Evolutionary conservation across 1,140 invertebrate genomes (phyloP).

Genomic region (Aphelinus certus): DNA sequence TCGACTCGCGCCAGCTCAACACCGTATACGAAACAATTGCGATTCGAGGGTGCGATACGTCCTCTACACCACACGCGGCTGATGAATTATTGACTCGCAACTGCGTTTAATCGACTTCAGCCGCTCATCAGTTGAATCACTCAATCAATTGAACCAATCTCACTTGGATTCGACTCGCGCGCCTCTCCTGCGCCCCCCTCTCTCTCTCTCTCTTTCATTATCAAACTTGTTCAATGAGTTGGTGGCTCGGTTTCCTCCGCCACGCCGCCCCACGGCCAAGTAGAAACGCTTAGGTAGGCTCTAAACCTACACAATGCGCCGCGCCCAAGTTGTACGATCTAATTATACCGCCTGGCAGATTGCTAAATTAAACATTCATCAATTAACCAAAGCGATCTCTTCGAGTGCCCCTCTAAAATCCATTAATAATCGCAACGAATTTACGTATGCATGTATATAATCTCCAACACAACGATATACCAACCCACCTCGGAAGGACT

Average conservation of each 20-base stretch:
- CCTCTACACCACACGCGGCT: too few species aligned
- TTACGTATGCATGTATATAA: too few species aligned
- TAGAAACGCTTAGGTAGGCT: neutral
- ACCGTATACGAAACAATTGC: too few species aligned
- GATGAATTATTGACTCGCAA: conserved; percentile 20
- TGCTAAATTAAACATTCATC: neutral
- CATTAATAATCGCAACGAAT: too few species aligned
- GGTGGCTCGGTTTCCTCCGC: too few species aligned
- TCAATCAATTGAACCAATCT: conserved; percentile 24
- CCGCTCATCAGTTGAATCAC: conserved; percentile 16
- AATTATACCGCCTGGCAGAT: conserved; percentile 4
- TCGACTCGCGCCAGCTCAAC: too few species aligned
- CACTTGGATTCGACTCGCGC: too few species aligned
- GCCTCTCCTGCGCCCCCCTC: neutral
- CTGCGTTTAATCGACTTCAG: conserved; percentile 1
- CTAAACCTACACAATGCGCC: neutral
- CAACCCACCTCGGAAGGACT: too few species aligned
- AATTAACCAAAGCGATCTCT: too few species aligned
- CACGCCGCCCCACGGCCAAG: neutral
- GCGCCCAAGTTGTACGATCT: neutral
- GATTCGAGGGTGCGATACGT: neutral
- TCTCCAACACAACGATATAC: too few species aligned
- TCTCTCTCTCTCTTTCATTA: conserved; percentile 11
- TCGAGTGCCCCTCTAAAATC: too few species aligned
- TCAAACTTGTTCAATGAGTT: conserved; percentile 19